phyloP scores from a whole-genome alignment of 2,797 vertebrate genomes.

The Adrianichthys oophorus region DNA sequence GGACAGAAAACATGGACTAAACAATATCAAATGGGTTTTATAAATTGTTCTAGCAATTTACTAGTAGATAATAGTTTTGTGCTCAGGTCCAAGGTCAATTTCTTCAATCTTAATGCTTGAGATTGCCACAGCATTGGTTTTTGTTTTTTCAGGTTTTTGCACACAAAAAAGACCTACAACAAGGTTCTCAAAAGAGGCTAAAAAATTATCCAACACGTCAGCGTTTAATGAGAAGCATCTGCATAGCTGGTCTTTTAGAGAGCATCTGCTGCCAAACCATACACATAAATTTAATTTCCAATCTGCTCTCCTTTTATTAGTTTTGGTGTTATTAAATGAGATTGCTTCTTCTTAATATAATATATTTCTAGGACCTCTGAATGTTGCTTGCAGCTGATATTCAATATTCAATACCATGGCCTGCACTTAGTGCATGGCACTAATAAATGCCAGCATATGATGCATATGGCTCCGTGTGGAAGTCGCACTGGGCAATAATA shows the following conservation, averaged over 20 bases:
- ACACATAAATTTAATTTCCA: slow-evolving; percentile 99
- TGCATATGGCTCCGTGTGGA: slow-evolving; percentile 92
- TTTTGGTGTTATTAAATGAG: slow-evolving; percentile 99
- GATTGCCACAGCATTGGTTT: not conserved
- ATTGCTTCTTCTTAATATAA: slow-evolving; percentile 99
- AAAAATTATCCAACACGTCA: slow-evolving; percentile 51
- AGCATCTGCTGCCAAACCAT: slow-evolving; percentile 93
- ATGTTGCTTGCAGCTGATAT: slow-evolving; percentile 96
- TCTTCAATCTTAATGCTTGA: slow-evolving; percentile 3
- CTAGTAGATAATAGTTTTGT: not conserved
- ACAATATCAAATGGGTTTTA: too few species aligned
- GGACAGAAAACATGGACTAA: too few species aligned
- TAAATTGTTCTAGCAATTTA: too few species aligned
- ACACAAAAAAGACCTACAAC: slow-evolving; percentile 20
- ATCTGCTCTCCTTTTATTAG: slow-evolving; percentile 99
- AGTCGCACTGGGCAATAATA: slow-evolving; percentile 90
- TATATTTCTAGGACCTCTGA: slow-evolving; percentile 92
- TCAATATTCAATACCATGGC: slow-evolving; percentile 99
- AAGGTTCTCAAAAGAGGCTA: slow-evolving; percentile 18
- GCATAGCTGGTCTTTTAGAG: slow-evolving; percentile 82
- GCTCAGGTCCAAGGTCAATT: not conserved
- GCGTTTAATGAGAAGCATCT: slow-evolving; percentile 59
- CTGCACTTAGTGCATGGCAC: slow-evolving; percentile 96
- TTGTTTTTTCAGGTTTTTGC: not conserved
- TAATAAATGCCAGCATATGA: slow-evolving; percentile 98